These are phyloP conservation scores for Sycophila texana DNA, from an alignment of 2,888 invertebrate species.

Conservation along the genomic window DNA sequence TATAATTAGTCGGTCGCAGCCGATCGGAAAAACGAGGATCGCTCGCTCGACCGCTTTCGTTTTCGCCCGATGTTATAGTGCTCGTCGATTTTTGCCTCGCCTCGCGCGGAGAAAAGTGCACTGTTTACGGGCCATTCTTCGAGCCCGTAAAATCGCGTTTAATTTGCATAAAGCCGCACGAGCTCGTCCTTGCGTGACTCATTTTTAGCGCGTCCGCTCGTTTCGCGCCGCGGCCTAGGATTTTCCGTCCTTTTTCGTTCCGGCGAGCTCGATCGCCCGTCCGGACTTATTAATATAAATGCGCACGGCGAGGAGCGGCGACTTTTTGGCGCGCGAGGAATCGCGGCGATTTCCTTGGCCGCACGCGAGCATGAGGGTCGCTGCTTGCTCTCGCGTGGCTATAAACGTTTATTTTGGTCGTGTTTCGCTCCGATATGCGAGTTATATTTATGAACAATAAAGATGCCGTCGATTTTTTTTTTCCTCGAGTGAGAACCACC, in stretches of 20 bases:
- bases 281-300: conserved; percentile 34
- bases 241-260: background rate
- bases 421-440: too few relatives aligned
- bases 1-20: background rate
- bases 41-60: conserved; percentile 25
- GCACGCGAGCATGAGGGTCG: too few relatives aligned
- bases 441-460: background rate
- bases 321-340: conserved; percentile 10
- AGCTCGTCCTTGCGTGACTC: conserved; percentile 34
- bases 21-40: background rate
- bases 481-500: too few relatives aligned
- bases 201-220: background rate
- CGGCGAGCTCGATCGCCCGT: background rate
- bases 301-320: background rate
- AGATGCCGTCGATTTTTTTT: too few relatives aligned
- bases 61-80: conserved; percentile 17
- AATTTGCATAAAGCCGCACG: conserved; percentile 43
- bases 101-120: background rate
- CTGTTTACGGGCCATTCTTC: conserved; percentile 32
- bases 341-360: conserved; percentile 2
- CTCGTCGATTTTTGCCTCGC: conserved; percentile 9
- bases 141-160: conserved; percentile 18
- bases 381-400: too few relatives aligned
- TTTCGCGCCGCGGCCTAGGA: conserved; percentile 1
- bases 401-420: too few relatives aligned